Base-by-base conservation (phyloP, 2,888 invertebrate species). In the Epinotia demarniana region DNA sequence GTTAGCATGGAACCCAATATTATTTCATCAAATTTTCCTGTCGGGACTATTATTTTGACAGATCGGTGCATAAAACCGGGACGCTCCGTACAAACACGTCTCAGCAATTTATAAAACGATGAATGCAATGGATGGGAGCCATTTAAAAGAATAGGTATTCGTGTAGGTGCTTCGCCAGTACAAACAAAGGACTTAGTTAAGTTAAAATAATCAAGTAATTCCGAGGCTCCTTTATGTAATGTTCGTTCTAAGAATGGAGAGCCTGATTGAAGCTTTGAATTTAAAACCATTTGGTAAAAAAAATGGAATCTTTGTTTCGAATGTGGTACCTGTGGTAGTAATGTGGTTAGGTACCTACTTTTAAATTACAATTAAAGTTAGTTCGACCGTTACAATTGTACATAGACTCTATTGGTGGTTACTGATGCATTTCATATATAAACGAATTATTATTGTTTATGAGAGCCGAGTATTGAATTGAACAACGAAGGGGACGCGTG, bases 401-500 rank as follows among this genome's bases (percentile, higher is more conserved):
- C 23, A 27, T 27, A 27, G 33, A 39, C n/a, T 57, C 2, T n/a
- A 61, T 73, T 43, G 46, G n/a, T 46, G 23, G 57, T 60, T 71
- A 70, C 23, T 58, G 64, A 39, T 33, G 60, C 64, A 55, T 75
- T 39, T 39, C 43, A 67, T 55, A 55, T 87, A 89, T 89, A 85
- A 88, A 89, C 85, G 86, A 83, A 88, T 90, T 86, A 87, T 87
- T 82, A 84, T 88, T 88, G 90, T 89, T 89, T 89, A 91, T 87
- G 86, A 79, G 82, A 83, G 82, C 83, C 81, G 85, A 85, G 85
- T 82, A 83, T 85, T 81, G 81, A 81, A 85, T 85, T 85, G 86
- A 87, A 88, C 86, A 81, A 53, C 53, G n/a, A 16, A 84, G 82
- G 85, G 83, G 80, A 81, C 81, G 89, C 88, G 88, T 87, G 86